Base-by-base conservation (phyloP, 2,888 invertebrate species). In the Mesoligia furuncula region DNA sequence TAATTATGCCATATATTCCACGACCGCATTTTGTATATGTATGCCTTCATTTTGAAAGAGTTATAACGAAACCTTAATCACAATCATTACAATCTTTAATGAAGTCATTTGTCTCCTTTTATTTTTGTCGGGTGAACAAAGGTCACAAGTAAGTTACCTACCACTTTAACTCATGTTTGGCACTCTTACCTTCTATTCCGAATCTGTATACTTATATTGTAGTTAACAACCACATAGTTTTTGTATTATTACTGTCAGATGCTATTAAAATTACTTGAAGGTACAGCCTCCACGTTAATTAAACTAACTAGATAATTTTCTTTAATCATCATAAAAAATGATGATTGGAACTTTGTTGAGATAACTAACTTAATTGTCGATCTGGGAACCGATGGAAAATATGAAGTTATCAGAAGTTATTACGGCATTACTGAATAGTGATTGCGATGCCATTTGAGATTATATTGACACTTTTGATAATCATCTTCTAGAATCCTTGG, bases 281-380 rank as follows among this genome's bases (percentile, higher is more conserved):
- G 39, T 69, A 72, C 39, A 78, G 45, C 70, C 65, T 75, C 69
- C 57, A 78, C 24, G 67, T 73, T 81, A 78, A 84, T 84, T 84
- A 71, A 81, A 73, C 54, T 84, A 84, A 84, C 78, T 64, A 84
- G 84, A 73, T 75, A 84, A 84, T 84, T 84, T 27, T 42, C 61
- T 71, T 82, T 70, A 81, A 79, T 84, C 64, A 71, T 81, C 70
- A 65, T 66, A 75, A 84, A 84, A 83, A 81, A 75, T 36, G 0
- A 84, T 78, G 81, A 84, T 81, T 84, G 73, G 59, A 78, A 84
- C 75, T 81, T 77, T 67, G 73, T 70, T 81, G 81, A 73, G 78
- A 57, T 78, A 84, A 78, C 66, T 78, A 74, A 72, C 48, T 57
- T 81, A 73, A 78, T 81, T 75, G 83, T 45, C 64, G 62, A 81